Conservation (phyloP, 2,113 vertebrate genomes). For the Thymallus thymallus region DNA sequence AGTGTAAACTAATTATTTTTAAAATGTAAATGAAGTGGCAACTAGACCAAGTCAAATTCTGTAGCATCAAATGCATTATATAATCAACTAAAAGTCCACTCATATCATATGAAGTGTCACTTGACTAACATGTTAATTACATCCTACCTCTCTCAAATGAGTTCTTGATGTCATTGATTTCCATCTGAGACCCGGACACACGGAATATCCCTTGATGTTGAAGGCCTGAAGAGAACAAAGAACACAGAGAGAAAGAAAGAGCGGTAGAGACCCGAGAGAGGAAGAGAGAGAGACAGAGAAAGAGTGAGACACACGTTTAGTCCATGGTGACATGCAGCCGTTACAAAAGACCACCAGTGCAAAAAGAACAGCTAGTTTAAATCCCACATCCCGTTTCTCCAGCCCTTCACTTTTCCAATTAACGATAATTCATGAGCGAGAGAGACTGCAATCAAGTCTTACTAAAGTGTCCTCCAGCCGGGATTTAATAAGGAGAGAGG, state of each 20-base stretch:
- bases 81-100: no score
- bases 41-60: background rate
- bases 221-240: conserved; percentile 76
- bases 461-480: conserved; percentile 37
- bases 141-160: conserved; percentile 94
- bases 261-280: background rate
- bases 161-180: conserved; percentile 99
- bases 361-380: conserved; percentile 21
- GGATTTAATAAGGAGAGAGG: conserved; percentile 56
- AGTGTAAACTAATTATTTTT: no score
- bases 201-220: conserved; percentile 99
- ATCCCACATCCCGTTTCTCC: conserved; percentile 32
- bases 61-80: background rate
- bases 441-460: conserved; percentile 34
- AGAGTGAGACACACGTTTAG: background rate
- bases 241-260: background rate
- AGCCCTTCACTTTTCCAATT: conserved; percentile 55
- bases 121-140: conserved; percentile 25
- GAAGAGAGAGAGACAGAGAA: background rate
- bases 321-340: conserved; percentile 10
- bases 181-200: conserved; percentile 95
- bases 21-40: no score
- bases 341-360: conserved; percentile 12
- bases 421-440: conserved; percentile 52
- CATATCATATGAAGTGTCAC: background rate